A percentile compares a stretch with the other conserved stretches of the same genome.
These are phyloP conservation scores for Spea hammondii DNA, from an alignment of 2,797 vertebrate species.

Conservation along the genomic window DNA sequence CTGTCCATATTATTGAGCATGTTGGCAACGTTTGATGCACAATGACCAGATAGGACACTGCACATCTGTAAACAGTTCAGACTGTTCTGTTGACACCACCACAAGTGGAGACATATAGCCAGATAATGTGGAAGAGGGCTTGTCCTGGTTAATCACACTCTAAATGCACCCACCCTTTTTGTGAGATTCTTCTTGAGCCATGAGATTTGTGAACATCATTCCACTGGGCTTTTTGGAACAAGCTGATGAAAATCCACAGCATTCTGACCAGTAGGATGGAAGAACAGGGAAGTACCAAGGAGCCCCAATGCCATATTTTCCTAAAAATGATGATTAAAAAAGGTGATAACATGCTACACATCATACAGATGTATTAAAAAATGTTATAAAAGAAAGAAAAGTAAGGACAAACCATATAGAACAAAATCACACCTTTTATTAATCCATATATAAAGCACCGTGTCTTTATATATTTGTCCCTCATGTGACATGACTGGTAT, in stretches of 20 bases:
- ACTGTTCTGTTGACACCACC: too few relatives aligned
- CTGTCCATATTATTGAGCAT: too few relatives aligned
- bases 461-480: too few relatives aligned
- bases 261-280: conserved; percentile 83
- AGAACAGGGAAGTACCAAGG: conserved; percentile 92
- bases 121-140: not conserved
- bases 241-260: conserved; percentile 67
- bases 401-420: too few relatives aligned
- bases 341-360: not conserved
- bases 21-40: too few relatives aligned
- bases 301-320: conserved; percentile 85
- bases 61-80: too few relatives aligned
- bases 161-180: conserved; percentile 64
- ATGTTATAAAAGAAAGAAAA: too few relatives aligned
- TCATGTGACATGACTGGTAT: too few relatives aligned
- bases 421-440: too few relatives aligned
- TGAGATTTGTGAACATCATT: conserved; percentile 80
- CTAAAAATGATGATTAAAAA: conserved; percentile 60
- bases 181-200: conserved; percentile 70
- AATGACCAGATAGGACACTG: too few relatives aligned
- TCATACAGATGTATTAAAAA: too few relatives aligned
- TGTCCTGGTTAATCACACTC: not conserved
- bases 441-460: too few relatives aligned
- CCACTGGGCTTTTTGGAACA: conserved; percentile 65
- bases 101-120: not conserved